Base-by-base conservation (phyloP, 2,888 invertebrate species). In the Silvanus unidentatus region DNA sequence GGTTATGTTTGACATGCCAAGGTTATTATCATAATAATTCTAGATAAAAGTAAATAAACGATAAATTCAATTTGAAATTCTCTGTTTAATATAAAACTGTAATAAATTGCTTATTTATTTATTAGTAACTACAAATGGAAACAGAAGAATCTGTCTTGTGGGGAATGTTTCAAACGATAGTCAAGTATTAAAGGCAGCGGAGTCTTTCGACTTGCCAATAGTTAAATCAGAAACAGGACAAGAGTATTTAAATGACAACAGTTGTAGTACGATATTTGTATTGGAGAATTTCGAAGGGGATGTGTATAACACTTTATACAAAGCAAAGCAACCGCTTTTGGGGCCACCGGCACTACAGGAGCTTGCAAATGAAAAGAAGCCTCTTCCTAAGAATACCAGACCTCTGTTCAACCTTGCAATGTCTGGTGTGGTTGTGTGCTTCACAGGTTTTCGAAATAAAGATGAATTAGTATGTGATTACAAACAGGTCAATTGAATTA, bases 381-480 rank as follows among this genome's bases (percentile, higher is more conserved):
- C 82, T 57, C 75, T 91, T 58, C 85, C 88, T 40, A 77, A 82
- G 62, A 83, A 82, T 70, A 75, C 80, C 48, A 79, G 93, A 50
- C 95, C 95, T 46, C 79, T 93, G 64, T 95, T 86, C 74, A 90
- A 87, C 70, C 80, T 86, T 63, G 81, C 90, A 47, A 94, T 96
- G 93, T 80, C 82, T 60, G 89, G 90, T 52, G 82, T 89, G 42
- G 84, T 91, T 63, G 83, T 93, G 57, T 93, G 92, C 73, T 93
- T 95, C 74, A 92, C 93, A 47, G 94, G 94, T 47, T 93, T 95
- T 73, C 79, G 90, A 59, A 85, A 86, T 70, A 89, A 88, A 69
- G 88, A 89, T 71, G 89, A 92, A 75, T 76, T 95, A 79, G 94
- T 94, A 71, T 80, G 80, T 74, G n/a, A 39, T 28, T n/a, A 8